Base-by-base conservation (phyloP, 2,797 vertebrate genomes). In the Rhabdomys pumilio region DNA sequence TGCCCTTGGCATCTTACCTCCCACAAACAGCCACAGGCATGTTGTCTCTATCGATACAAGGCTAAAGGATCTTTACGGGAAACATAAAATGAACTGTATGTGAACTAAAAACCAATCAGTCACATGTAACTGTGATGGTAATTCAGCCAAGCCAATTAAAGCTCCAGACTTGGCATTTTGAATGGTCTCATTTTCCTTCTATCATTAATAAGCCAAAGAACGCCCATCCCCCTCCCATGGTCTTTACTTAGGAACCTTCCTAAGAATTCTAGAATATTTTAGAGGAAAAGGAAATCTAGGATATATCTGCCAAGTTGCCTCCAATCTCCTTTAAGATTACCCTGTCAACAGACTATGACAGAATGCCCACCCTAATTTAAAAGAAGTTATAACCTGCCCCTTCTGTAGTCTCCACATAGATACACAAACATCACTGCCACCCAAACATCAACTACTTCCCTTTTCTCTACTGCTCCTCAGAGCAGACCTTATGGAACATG, bases 121-220 rank as follows among this genome's bases (percentile, higher is more conserved):
- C 81, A 73, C 34, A 93, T 29, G 22, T 38, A 81, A 80, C 6
- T 91, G 87, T 41, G 90, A 89, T 44, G 85, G 88, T 79, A 92
- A 84, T 44, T 57, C 65, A 73, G 63, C 79, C 79, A 94, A 95
- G 67, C 87, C n/a, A 90, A 95, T 76, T 59, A 96, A 77, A 92
- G 86, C 69, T 41, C 29, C 91, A 96, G 55, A 83, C 82, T 69
- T 73, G 29, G 92, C 86, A 91, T 75, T 97, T 96, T 63, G 95
- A 98, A 92, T 72, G 89, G 93, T 97, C 81, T 98, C 98, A 98
- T 98, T 99, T 99, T 99, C 98, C 99, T 98, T 98, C 98, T 97
- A 97, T 98, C 98, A 98, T 98, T 98, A 98, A 98, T 97, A 75
- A 83, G 63, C 57, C 73, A 91, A 79, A 94, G 69, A 96, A 44